Base-by-base conservation (phyloP, 2,797 vertebrate species). In the Vipera latastei region DNA sequence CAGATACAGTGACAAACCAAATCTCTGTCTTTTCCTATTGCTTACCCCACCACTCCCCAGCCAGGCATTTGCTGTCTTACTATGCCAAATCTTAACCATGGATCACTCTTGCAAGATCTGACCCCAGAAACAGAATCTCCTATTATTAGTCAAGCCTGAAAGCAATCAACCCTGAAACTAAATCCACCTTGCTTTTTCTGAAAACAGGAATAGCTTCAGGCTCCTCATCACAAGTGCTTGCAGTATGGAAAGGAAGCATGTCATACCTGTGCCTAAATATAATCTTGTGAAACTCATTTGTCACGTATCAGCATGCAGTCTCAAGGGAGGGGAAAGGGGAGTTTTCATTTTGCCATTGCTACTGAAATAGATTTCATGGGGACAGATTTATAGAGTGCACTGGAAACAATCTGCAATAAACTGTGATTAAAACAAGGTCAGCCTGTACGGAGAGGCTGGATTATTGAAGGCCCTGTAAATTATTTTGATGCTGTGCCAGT, bases 361-460 rank as follows among this genome's bases (percentile, higher is more conserved):
- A 94, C 38, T 87, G 44, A 9, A 85, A 87, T n/a, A 89, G 56
- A 32, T 90, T 94, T 92, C 56, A 89, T 38, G 28, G 88, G 53
- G 96, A 92, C 48, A 44, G 93, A 92, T 94, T 92, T 16, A 65
- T 25, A 85, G 92, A 87, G 59, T 0, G 9, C 48, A 18, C 87
- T 91, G 32, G 60, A 88, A 92, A 32, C 0, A 0, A 88, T 11
- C 28, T 90, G n/a, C 28, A 63, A 91, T 55, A 92, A 93, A 89
- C 57, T 93, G 94, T 8, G 94, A 95, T 59, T 92, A 94, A 91
- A 94, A 95, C 94, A 89, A 97, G 96, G 96, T 97, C 96, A 97
- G 95, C 83, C 86, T 91, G 48, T 28, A 63, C 16, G 18, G 90
- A 93, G 51, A 91, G 59, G 91, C 44, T 0, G 0, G 6, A 89